Evolutionary conservation across 1,140 invertebrate species (phyloP), one percentile per base, ranked within the genome.

Genomic region (Calephelis virginiensis): DNA sequence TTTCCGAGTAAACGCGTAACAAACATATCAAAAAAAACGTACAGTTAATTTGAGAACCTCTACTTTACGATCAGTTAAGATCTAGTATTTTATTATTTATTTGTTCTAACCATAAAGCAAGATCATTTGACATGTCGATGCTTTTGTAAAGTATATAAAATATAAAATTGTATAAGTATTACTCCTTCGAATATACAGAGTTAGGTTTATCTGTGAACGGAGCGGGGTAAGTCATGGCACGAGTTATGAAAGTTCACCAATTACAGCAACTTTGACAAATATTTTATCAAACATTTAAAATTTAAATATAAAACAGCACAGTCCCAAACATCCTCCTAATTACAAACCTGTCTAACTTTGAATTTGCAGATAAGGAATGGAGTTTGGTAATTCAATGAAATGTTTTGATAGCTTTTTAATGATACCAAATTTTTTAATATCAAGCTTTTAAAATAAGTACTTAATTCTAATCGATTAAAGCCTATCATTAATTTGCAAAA

Each of bases 371-470:
- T 56, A 56, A 56, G 28, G 53, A 37, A 14, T 28, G 10, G 28
- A 56, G 53, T 56, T 56, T 56, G 10, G 53, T 56, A 56, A 56
- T 56, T 56, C 53, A 56, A 10, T 56, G 53, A 37, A 56, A 56
- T 56, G 28, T 56, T 56, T 56, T 56, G 53, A 56, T 56, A 56
- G 53, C 53, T 53, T 56, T 56, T 56, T 56, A 56, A 56, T 56
- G 53, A 6, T 56, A 17, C 37, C 12, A 17, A 37, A 28, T 56
- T 56, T 56, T 50, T 28, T 56, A 56, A 56, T 56, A 28, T 28
- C 28, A 14, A 56, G 53, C 53, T 56, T 17, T 37, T 37, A 37
- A 56, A 56, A 56, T 56, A 17, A 11, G 17, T 11, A 37, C 17
- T 56, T 56, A 14, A 28, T 56, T 28, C 28, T 5, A 1, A 5